Evolutionary conservation across 2,113 vertebrate species (phyloP), one percentile per base, ranked within the genome.

Genomic region (Loxodonta africana): DNA sequence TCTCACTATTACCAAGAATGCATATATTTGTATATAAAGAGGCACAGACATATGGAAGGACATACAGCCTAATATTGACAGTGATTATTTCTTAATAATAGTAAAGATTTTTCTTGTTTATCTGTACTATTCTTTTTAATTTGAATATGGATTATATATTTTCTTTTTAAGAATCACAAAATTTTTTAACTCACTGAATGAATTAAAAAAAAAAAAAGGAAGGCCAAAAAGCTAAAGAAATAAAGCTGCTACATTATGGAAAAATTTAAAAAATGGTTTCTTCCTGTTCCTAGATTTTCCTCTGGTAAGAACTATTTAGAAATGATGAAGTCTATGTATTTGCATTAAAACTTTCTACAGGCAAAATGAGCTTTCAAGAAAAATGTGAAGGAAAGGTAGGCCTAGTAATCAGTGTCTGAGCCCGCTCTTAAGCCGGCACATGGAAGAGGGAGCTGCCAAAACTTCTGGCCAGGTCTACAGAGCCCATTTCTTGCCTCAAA

Each of bases 281-380:
- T 37, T 53, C 46, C 25, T 71, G 63, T 87, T 88, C 62, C 48
- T 77, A 51, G 25, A 33, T 73, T 88, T 78, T 83, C 53, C 28
- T 91, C 53, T 84, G 51, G 46, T 8, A 48, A 41, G 41, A 83
- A 71, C n/a, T 84, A 88, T 44, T 80, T 46, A 65, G 37, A 95
- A 80, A 94, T 46, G 28, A 67, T 74, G 2, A 65, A 67, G 12
- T 65, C 69, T 33, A 67, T 30, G 12, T 17, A 91, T 62, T 14
- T 26, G 10, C 62, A 77, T 37, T 88, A 88, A 83, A 83, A 77
- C 23, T 51, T n/a, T 69, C 30, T 67, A n/a, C 18, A 83, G 8
- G 94, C n/a, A 85, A 84, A 94, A 91, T 7, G 8, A 94, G 63
- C 30, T 95, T 69, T 53, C 77, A 91, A 78, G 60, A 71, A 94